These are phyloP conservation scores for Drosophila testacea DNA, from an alignment of 2,888 invertebrate species.

Conservation along the genomic window DNA sequence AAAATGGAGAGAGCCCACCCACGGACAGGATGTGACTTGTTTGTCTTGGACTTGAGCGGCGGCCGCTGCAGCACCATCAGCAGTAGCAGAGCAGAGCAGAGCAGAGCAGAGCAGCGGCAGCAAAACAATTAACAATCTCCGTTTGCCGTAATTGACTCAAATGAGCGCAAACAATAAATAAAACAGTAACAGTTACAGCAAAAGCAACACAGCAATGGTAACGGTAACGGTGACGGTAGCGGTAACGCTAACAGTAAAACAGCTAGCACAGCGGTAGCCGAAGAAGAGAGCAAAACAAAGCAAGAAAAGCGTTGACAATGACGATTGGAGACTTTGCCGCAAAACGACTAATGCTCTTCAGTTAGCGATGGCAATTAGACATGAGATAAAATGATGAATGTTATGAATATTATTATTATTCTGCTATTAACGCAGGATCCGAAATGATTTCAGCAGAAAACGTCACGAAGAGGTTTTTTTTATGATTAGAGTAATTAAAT, in stretches of 20 bases:
- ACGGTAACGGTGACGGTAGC: conserved; percentile 6
- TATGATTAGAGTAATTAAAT: too few relatives aligned
- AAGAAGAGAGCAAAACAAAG: conserved; percentile 55
- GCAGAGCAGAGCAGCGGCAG: conserved; percentile 33
- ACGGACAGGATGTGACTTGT: conserved; percentile 62
- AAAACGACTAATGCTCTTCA: conserved; percentile 14
- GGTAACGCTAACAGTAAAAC: conserved; percentile 18
- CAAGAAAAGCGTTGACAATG: conserved; percentile 51
- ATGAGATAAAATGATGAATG: background rate
- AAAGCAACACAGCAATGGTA: conserved; percentile 11
- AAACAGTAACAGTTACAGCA: conserved; percentile 65
- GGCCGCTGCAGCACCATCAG: conserved; percentile 24
- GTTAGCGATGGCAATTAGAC: conserved; percentile 35
- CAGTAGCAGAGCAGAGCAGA: conserved; percentile 27
- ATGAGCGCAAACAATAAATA: conserved; percentile 80
- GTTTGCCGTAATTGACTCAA: conserved; percentile 83
- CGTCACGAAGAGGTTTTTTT: too few relatives aligned
- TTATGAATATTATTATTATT: too few relatives aligned
- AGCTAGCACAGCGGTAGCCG: conserved; percentile 22
- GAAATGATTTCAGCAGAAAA: too few relatives aligned
- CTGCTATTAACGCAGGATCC: too few relatives aligned
- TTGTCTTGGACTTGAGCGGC: conserved; percentile 69
- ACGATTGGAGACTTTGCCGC: conserved; percentile 32
- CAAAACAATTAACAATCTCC: conserved; percentile 83
- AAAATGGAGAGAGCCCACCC: conserved; percentile 43